Evolutionary conservation across 2,888 invertebrate species (phyloP), one percentile per base, ranked within the genome.

Genomic region (Synanthedon andrenaeformis): DNA sequence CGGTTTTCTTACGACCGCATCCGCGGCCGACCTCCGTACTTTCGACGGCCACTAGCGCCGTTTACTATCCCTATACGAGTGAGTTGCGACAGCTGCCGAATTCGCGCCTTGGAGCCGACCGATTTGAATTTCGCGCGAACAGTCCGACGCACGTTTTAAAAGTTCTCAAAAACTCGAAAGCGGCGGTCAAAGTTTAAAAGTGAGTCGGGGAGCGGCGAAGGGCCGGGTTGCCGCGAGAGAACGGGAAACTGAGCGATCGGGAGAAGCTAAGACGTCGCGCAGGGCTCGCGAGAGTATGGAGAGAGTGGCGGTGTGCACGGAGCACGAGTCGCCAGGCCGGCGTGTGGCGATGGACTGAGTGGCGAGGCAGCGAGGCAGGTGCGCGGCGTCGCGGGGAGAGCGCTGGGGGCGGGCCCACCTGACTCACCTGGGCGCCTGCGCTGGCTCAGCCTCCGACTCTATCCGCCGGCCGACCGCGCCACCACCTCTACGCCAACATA

Each of bases 341-440:
- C 73, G 73, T 78, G 69, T 78, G 79, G 79, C 79, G 74, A 66
- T 79, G 76, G 76, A 79, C 79, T 79, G 79, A 76, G 72, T 74
- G 73, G 69, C 70, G 79, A 42, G 48, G 53, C 50, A 71, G 69
- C 70, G 79, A 42, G 76, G 81, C 81, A 81, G 83, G 81, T 81
- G 82, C 79, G 83, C 78, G 80, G 76, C 63, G 74, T 72, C 73
- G 79, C 74, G 79, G 57, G 59, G 79, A 66, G 76, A 70, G 72
- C 70, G 67, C 74, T 75, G 83, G 86, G 82, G 86, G 86, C 84
- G 84, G 85, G 79, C 79, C 82, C 79, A 85, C 86, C 86, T 85
- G 84, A 72, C 74, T 70, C 86, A 87, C 87, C 87, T 86, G 85
- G 81, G 87, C 87, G 87, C 87, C 74, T 82, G 87, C 87, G 87